Percentiles rank a stretch among this genome's conserved stretches.
Conservation (phyloP, 2,113 vertebrate genomes). For the Platichthys flesus region DNA sequence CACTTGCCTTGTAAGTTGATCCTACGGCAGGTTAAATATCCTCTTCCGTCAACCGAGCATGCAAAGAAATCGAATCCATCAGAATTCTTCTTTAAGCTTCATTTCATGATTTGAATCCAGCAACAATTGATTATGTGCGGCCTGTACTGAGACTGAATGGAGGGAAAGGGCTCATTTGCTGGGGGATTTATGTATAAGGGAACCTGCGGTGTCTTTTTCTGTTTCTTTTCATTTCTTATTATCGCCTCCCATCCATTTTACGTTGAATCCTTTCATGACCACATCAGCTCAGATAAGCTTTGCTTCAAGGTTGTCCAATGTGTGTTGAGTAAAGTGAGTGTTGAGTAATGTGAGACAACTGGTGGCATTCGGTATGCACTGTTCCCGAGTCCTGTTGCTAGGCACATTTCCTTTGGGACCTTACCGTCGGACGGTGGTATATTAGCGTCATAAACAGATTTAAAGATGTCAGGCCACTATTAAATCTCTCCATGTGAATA, state of each 20-base stretch:
- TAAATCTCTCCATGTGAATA: neutral
- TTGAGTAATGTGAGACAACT: slow-evolving; percentile 23
- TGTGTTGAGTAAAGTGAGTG: slow-evolving; percentile 13
- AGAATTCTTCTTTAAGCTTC: slow-evolving; percentile 34
- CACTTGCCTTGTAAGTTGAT: slow-evolving; percentile 30
- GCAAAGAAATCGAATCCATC: slow-evolving; percentile 54
- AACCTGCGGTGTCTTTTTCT: slow-evolving; percentile 5
- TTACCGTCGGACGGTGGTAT: neutral
- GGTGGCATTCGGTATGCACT: neutral
- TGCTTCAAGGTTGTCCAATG: slow-evolving; percentile 14
- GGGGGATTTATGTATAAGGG: neutral
- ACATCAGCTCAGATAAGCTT: neutral
- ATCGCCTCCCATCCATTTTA: slow-evolving; percentile 31
- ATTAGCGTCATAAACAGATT: slow-evolving; percentile 8
- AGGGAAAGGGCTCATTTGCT: neutral
- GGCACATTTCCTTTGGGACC: neutral
- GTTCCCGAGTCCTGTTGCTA: neutral
- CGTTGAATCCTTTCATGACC: neutral
- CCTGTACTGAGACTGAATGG: slow-evolving; percentile 18
- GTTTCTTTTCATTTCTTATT: slow-evolving; percentile 30
- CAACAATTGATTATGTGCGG: slow-evolving; percentile 6
- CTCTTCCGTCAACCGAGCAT: slow-evolving; percentile 47
- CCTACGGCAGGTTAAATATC: slow-evolving; percentile 43
- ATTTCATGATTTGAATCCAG: slow-evolving; percentile 9
- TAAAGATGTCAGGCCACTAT: slow-evolving; percentile 5